Evolutionary conservation across 2,113 vertebrate genomes (phyloP).

Genomic region (Brachirus orientalis): DNA sequence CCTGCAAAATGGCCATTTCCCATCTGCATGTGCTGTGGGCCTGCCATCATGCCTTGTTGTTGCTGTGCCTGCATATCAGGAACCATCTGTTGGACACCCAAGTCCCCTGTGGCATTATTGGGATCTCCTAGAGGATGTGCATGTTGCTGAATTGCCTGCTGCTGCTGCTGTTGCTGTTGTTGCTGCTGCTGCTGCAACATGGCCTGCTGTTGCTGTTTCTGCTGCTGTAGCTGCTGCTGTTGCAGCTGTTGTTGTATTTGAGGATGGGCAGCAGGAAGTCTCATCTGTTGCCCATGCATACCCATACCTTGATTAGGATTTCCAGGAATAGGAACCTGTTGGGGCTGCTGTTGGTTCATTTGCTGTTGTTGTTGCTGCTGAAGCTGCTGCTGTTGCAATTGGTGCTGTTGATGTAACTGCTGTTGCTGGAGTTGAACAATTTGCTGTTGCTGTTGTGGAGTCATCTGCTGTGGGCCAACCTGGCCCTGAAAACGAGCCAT

Average conservation of each 20-base stretch:
- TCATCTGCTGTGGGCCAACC: conserved; percentile 82
- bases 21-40: conserved; percentile 93
- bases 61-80: conserved; percentile 92
- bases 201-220: conserved; percentile 78
- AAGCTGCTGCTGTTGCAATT: conserved; percentile 78
- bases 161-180: conserved; percentile 81
- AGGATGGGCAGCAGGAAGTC: conserved; percentile 87
- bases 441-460: conserved; percentile 86
- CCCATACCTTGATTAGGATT: conserved; percentile 92
- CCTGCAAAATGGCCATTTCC: conserved; percentile 94
- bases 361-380: conserved; percentile 84
- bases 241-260: conserved; percentile 88
- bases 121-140: conserved; percentile 88
- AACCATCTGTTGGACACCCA: conserved; percentile 89
- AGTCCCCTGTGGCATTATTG: conserved; percentile 80
- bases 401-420: conserved; percentile 77
- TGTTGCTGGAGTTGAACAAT: conserved; percentile 87
- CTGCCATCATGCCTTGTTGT: conserved; percentile 88
- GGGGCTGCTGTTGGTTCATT: conserved; percentile 83
- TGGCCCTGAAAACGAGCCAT: conserved; percentile 92
- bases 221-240: conserved; percentile 82
- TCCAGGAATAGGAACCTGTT: conserved; percentile 89
- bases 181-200: conserved; percentile 78
- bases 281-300: conserved; percentile 93
- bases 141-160: conserved; percentile 81